These are phyloP conservation scores for Masnerella sp. DNA, from an alignment of 2,888 invertebrate species.

Conservation along the genomic window DNA sequence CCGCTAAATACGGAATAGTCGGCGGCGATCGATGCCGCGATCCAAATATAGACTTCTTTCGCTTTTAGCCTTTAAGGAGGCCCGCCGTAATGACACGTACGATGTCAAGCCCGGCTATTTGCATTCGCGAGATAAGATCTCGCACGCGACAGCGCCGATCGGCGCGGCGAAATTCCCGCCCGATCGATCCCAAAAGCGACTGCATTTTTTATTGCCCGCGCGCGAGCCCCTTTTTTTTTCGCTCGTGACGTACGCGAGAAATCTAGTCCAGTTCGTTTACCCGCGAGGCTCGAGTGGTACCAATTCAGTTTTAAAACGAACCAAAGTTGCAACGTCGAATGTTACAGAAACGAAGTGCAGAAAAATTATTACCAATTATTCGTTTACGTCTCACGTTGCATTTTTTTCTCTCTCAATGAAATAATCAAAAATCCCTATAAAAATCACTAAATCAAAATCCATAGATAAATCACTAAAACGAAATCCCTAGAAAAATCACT, in stretches of 20 bases:
- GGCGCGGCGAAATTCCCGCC: background rate
- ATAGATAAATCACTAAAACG: too few relatives aligned
- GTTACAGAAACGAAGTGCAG: too few relatives aligned
- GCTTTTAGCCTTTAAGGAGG: slow-evolving; percentile 12
- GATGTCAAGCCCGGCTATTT: slow-evolving; percentile 21
- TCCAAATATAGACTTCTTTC: slow-evolving; percentile 33
- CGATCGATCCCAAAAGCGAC: slow-evolving; percentile 12
- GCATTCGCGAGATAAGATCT: slow-evolving; percentile 26
- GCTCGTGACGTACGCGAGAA: background rate
- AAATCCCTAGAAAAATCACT: too few relatives aligned
- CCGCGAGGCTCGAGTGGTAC: too few relatives aligned
- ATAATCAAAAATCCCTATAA: too few relatives aligned
- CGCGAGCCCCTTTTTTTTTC: background rate
- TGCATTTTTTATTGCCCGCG: background rate
- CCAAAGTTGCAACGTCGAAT: too few relatives aligned
- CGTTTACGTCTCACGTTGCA: too few relatives aligned
- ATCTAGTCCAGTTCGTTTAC: slow-evolving; percentile 6
- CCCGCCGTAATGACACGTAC: slow-evolving; percentile 2
- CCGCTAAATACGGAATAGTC: slow-evolving; percentile 27
- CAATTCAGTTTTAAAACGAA: too few relatives aligned
- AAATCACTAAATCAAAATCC: too few relatives aligned
- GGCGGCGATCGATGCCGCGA: slow-evolving; percentile 33
- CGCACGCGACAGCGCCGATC: slow-evolving; percentile 21
- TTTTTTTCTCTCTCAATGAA: too few relatives aligned
- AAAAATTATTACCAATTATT: too few relatives aligned